These are phyloP conservation scores for Machimus atricapillus DNA, from an alignment of 2,888 invertebrate genomes.

Conservation along the genomic window DNA sequence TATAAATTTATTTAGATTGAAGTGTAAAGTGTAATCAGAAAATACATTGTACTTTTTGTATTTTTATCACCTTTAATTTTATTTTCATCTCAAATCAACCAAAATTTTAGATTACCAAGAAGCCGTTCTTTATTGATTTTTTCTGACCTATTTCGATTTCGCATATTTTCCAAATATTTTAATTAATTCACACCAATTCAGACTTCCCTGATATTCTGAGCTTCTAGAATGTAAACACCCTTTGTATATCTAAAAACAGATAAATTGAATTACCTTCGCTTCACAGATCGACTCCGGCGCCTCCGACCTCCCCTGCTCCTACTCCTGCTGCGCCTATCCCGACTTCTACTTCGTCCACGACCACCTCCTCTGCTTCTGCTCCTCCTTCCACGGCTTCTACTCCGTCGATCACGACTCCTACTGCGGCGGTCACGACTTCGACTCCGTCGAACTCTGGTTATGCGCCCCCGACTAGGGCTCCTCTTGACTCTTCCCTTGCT, in stretches of 20 bases:
- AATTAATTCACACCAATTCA: no score
- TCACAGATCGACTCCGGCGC: constrained; percentile 46
- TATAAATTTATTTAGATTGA: no score
- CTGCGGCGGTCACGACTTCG: constrained; percentile 53
- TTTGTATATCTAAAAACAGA: background rate
- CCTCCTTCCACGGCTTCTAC: constrained; percentile 46
- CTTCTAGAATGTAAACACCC: no score
- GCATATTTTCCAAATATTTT: no score
- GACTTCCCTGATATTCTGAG: no score
- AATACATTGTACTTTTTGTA: no score
- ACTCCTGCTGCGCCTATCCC: constrained; percentile 47
- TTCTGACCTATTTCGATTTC: no score
- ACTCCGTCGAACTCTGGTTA: constrained; percentile 49
- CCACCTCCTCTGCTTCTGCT: constrained; percentile 43
- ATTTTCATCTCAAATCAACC: no score
- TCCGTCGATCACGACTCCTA: constrained; percentile 48
- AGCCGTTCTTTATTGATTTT: no score
- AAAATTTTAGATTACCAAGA: no score
- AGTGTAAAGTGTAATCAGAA: no score
- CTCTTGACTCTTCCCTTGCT: constrained; percentile 48
- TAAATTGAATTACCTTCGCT: constrained; percentile 45
- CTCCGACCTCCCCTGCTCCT: constrained; percentile 48
- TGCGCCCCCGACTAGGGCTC: constrained; percentile 47
- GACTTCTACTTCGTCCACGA: constrained; percentile 48
- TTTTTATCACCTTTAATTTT: no score